Evolutionary conservation across 2,113 vertebrate species (phyloP).

Genomic region (Actinemys pallida): DNA sequence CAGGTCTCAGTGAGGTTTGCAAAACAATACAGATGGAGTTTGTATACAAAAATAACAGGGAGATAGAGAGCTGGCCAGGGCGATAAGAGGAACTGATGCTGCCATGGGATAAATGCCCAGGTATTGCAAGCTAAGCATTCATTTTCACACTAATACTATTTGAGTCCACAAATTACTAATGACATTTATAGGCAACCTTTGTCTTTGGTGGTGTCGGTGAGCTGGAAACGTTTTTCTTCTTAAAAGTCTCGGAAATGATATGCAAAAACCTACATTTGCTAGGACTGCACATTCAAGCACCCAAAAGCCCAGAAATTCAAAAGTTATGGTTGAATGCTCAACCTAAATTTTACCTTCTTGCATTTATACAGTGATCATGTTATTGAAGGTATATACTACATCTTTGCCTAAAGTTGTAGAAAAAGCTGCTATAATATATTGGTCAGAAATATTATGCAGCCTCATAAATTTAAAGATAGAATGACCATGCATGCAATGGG

Average conservation of each 20-base stretch:
- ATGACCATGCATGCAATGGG: slow-evolving; percentile 29
- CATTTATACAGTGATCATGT: not conserved
- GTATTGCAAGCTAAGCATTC: not conserved
- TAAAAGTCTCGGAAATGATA: not conserved
- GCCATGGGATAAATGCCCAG: slow-evolving; percentile 21
- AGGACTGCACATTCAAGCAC: not conserved
- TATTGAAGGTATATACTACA: not conserved
- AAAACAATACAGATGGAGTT: not conserved
- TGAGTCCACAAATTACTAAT: not conserved
- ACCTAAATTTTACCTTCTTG: not conserved
- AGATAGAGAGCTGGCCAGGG: not conserved
- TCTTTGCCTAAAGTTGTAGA: slow-evolving; percentile 10
- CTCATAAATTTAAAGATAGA: not conserved
- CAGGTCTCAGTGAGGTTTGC: not conserved
- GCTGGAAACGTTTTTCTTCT: not conserved
- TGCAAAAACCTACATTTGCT: not conserved
- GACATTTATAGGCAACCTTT: not conserved
- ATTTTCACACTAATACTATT: not conserved
- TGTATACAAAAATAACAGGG: not conserved
- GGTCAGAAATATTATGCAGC: slow-evolving; percentile 29
- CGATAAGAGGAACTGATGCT: not conserved
- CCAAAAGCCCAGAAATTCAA: slow-evolving; percentile 2
- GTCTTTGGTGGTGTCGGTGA: not conserved
- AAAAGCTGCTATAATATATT: slow-evolving; percentile 34
- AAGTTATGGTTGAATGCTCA: not conserved